A percentile compares a stretch with the other conserved stretches of the same genome.
These are phyloP conservation scores for Mesitornis unicolor DNA, from an alignment of 2,113 vertebrate genomes.

Conservation along the genomic window DNA sequence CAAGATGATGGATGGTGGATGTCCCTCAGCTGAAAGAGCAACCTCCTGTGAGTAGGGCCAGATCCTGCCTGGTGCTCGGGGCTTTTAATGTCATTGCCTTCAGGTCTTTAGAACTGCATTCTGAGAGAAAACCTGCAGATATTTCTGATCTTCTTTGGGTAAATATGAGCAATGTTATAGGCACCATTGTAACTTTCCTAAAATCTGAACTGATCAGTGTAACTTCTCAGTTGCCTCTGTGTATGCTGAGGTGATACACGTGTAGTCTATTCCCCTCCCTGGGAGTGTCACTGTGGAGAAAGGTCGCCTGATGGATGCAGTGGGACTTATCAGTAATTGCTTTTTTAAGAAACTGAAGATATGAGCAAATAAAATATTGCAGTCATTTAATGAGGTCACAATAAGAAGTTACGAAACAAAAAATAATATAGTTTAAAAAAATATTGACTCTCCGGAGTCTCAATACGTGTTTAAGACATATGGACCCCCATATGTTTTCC, in stretches of 20 bases:
- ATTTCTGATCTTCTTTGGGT: background rate
- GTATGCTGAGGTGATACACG: rapidly evolving
- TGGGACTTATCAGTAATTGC: background rate
- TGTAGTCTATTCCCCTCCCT: background rate
- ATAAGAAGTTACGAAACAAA: background rate
- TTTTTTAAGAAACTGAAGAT: background rate
- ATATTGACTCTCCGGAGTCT: background rate
- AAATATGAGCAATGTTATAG: background rate
- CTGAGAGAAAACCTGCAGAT: background rate
- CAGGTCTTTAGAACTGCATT: background rate
- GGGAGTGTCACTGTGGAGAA: background rate
- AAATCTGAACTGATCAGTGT: background rate
- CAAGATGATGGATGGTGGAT: background rate
- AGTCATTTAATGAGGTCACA: background rate
- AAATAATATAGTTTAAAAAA: background rate
- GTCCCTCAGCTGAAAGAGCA: background rate
- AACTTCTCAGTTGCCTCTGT: rapidly evolving
- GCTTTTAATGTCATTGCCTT: background rate
- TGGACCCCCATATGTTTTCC: background rate
- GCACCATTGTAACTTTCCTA: background rate
- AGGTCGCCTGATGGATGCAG: background rate
- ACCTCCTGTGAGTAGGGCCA: background rate
- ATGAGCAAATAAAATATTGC: background rate
- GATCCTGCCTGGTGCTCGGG: background rate
- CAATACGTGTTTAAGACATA: rapidly evolving